phyloP scores from a whole-genome alignment of 2,113 vertebrate genomes.

The Oreochromis spilurus region DNA sequence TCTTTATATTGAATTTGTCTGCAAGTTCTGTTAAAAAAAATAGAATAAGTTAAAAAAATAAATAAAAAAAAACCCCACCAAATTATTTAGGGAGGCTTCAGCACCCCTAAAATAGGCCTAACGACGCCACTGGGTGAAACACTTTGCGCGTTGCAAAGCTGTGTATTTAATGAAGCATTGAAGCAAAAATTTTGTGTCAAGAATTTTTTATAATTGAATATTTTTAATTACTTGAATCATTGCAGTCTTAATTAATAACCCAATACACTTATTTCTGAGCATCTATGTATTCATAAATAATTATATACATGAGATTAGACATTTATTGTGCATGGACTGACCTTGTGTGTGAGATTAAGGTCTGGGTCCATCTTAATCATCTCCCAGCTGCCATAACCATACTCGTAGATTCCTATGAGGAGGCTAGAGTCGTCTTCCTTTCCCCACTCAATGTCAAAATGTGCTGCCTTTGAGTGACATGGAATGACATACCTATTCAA shows the following conservation, averaged over 20 bases:
- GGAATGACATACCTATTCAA: conserved; percentile 86
- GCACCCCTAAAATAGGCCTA: too few relatives aligned
- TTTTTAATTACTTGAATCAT: not conserved
- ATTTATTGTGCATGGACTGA: conserved; percentile 31
- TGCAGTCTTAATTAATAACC: not conserved
- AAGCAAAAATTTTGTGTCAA: fast-evolving
- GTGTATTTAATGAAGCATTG: fast-evolving
- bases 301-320: not conserved
- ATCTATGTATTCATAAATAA: not conserved
- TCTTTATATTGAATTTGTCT: too few relatives aligned
- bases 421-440: conserved; percentile 97
- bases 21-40: too few relatives aligned
- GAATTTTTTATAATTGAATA: not conserved
- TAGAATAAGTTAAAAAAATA: too few relatives aligned
- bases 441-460: conserved; percentile 98
- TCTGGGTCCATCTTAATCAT: conserved; percentile 99
- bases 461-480: conserved; percentile 93
- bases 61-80: too few relatives aligned
- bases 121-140: not conserved
- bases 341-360: conserved; percentile 97
- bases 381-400: conserved; percentile 98
- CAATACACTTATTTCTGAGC: fast-evolving
- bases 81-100: too few relatives aligned
- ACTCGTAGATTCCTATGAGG: conserved; percentile 96
- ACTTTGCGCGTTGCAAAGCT: not conserved